These are phyloP conservation scores for Ptychobarbus kaznakovi DNA, from an alignment of 2,797 vertebrate genomes.

Conservation along the genomic window DNA sequence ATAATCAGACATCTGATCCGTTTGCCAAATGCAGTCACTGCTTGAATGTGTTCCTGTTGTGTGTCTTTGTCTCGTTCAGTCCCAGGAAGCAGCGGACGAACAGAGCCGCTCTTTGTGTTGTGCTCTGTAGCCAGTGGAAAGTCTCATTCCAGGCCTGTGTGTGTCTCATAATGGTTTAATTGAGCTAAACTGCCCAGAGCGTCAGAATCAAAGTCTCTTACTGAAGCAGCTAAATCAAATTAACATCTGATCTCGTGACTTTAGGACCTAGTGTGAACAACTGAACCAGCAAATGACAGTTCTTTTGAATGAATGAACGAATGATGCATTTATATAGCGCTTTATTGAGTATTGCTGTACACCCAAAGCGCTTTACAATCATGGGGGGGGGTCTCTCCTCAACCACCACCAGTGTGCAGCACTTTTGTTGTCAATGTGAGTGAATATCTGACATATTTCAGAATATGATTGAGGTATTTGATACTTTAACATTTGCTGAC, in stretches of 20 bases:
- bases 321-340: too few relatives aligned
- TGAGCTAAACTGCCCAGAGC: conserved; percentile 22
- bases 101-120: conserved; percentile 20
- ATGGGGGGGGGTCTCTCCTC: too few relatives aligned
- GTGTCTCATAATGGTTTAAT: conserved; percentile 26
- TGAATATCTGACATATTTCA: not conserved
- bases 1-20: not conserved
- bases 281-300: not conserved
- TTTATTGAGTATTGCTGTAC: too few relatives aligned
- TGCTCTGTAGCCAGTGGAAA: not conserved
- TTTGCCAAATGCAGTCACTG: not conserved
- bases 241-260: not conserved
- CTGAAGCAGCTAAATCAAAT: conserved; percentile 14
- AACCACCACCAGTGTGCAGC: too few relatives aligned
- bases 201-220: conserved; percentile 11
- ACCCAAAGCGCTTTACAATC: too few relatives aligned
- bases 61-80: not conserved
- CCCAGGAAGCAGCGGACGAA: not conserved
- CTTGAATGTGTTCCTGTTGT: not conserved
- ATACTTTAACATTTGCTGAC: not conserved
- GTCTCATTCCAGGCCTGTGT: not conserved
- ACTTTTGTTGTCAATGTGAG: not conserved
- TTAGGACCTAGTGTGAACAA: not conserved
- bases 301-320: too few relatives aligned
- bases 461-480: not conserved